Evolutionary conservation across 2,113 vertebrate species (phyloP).

Genomic region (Apodemus speciosus): DNA sequence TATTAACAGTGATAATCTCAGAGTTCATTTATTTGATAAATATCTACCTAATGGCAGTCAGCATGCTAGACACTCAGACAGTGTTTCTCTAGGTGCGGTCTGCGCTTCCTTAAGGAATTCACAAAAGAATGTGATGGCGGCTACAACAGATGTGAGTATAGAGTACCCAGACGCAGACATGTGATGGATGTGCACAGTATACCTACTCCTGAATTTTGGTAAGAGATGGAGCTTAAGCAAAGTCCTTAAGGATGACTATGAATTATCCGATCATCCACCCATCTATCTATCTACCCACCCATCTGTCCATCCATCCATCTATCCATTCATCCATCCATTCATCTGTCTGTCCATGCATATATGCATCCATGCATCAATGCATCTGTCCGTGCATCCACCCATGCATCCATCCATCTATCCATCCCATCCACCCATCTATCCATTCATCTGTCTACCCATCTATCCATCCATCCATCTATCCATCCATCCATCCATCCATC

Average conservation of each 20-base stretch:
- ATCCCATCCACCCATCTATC: neutral
- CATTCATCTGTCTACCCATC: neutral
- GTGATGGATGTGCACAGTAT: neutral
- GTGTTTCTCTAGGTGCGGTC: neutral
- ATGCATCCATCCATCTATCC: neutral
- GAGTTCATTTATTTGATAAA: neutral
- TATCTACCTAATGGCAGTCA: neutral
- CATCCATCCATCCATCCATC: neutral
- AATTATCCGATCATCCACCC: neutral
- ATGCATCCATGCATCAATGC: neutral
- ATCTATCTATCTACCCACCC: neutral
- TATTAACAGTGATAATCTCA: neutral
- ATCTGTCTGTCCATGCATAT: neutral
- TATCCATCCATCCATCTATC: neutral
- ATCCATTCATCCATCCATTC: neutral
- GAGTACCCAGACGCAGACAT: accelerated
- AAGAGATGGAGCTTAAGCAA: constrained; percentile 16
- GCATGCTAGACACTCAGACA: neutral
- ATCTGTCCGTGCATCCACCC: neutral
- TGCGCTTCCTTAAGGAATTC: neutral
- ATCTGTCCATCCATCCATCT: neutral
- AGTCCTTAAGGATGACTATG: neutral
- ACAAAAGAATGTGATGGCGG: neutral
- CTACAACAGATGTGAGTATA: neutral
- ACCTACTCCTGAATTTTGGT: neutral